These are phyloP conservation scores for Triops cancriformis DNA, from an alignment of 1,140 invertebrate species.

Conservation along the genomic window DNA sequence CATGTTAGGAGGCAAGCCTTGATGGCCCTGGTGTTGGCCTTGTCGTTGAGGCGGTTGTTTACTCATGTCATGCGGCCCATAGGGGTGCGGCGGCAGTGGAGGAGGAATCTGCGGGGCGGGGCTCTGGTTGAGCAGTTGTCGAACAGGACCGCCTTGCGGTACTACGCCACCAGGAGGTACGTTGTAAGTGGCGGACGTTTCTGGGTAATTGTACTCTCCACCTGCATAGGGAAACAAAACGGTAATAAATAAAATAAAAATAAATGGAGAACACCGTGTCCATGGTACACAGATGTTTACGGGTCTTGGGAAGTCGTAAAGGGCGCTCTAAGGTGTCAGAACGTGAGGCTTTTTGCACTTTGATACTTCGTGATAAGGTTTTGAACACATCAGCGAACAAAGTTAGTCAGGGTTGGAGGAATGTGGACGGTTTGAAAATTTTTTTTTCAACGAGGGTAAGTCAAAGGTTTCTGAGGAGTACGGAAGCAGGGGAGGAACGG, in stretches of 20 bases:
- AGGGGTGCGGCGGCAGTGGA: not conserved
- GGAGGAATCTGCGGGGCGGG: not conserved
- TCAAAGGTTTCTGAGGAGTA: not conserved
- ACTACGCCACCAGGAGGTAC: not conserved
- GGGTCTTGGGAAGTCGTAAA: not conserved
- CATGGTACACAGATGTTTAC: not conserved
- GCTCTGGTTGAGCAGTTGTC: not conserved
- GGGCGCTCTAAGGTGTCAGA: not conserved
- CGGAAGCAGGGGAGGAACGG: not conserved
- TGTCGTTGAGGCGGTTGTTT: conserved; percentile 12
- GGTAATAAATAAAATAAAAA: not conserved
- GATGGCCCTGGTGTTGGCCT: not conserved
- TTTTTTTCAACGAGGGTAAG: not conserved
- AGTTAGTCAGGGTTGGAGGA: not conserved
- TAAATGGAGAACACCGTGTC: not conserved
- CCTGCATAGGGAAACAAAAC: not conserved
- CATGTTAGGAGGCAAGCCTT: conserved; percentile 2
- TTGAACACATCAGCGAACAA: not conserved
- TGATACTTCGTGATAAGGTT: not conserved
- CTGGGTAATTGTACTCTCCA: conserved; percentile 5
- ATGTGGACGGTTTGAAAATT: no score
- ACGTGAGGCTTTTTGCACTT: not conserved
- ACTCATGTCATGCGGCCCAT: conserved; percentile 12
- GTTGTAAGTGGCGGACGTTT: not conserved
- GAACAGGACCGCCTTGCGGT: conserved; percentile 3